A percentile compares a stretch with the other conserved stretches of the same genome.
Evolutionary conservation across 2,113 vertebrate genomes (phyloP).

Genomic region (Petaurus breviceps): DNA sequence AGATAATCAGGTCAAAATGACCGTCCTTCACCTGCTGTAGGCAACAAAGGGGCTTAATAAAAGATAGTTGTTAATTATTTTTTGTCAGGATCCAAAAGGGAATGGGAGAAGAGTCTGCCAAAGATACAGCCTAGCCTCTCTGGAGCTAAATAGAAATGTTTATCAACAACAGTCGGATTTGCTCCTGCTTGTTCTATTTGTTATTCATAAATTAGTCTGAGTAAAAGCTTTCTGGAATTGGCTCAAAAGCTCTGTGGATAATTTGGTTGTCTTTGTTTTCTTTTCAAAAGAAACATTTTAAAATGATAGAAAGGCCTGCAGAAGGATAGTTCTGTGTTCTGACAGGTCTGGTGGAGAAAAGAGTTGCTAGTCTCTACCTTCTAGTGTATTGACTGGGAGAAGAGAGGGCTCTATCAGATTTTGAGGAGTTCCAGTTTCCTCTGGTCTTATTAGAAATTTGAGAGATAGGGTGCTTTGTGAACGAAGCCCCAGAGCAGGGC

Average conservation of each 20-base stretch:
- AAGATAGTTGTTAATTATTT: neutral
- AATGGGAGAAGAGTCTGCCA: neutral
- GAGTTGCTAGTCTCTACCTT: neutral
- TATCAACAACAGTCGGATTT: neutral
- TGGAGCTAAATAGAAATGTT: neutral
- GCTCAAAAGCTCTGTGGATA: neutral
- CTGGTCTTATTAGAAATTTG: no score
- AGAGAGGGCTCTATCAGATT: neutral
- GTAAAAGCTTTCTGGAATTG: neutral
- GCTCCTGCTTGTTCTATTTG: slow-evolving; percentile 3
- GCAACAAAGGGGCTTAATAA: neutral
- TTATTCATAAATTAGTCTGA: neutral
- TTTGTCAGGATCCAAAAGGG: neutral
- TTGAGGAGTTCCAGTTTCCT: neutral
- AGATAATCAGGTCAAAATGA: slow-evolving; percentile 39
- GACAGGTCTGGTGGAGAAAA: neutral
- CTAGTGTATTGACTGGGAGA: neutral
- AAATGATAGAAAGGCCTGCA: neutral
- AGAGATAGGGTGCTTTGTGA: neutral
- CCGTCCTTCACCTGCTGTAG: slow-evolving; percentile 15
- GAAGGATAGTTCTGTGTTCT: neutral
- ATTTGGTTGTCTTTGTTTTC: neutral
- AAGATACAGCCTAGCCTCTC: neutral
- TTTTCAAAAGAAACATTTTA: neutral
- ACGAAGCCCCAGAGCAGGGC: neutral